Evolutionary conservation across 2,888 invertebrate species (phyloP).

Genomic region (Lepidonotus clava): DNA sequence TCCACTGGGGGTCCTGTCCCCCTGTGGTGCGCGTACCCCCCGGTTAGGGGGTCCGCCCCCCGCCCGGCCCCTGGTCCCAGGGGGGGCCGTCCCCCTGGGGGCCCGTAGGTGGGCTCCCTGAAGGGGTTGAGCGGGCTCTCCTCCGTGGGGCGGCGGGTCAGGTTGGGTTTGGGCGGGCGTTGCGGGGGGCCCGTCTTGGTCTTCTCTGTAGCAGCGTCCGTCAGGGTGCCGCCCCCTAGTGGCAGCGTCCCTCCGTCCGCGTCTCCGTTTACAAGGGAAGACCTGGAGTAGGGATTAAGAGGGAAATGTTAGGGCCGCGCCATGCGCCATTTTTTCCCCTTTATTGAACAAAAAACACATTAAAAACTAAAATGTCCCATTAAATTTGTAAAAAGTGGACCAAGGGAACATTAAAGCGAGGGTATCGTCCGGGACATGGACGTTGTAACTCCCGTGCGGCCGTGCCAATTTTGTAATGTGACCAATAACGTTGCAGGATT

Average conservation of each 20-base stretch:
- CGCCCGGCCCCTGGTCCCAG: no score
- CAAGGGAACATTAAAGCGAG: no score
- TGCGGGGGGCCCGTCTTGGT: constrained; percentile 39
- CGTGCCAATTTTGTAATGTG: no score
- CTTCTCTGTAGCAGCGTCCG: not conserved
- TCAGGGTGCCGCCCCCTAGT: not conserved
- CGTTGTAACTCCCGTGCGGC: no score
- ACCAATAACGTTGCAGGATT: no score
- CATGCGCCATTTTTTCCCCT: not conserved
- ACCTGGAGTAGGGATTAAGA: no score
- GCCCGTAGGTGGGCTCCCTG: not conserved
- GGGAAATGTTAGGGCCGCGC: no score
- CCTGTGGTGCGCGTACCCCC: not conserved
- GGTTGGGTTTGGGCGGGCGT: constrained; percentile 16
- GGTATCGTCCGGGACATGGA: no score
- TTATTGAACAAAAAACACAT: not conserved
- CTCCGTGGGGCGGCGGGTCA: constrained; percentile 6
- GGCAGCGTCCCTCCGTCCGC: constrained; percentile 49
- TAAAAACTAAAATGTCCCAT: no score
- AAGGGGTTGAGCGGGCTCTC: constrained; percentile 41
- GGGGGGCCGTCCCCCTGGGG: not conserved
- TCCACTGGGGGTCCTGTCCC: no score
- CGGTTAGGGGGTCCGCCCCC: not conserved
- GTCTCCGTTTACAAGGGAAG: constrained; percentile 58
- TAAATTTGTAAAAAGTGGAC: no score